Percentiles rank a stretch among this genome's conserved stretches.
These are phyloP conservation scores for Diadophis punctatus DNA, from an alignment of 2,113 vertebrate genomes.

Conservation along the genomic window DNA sequence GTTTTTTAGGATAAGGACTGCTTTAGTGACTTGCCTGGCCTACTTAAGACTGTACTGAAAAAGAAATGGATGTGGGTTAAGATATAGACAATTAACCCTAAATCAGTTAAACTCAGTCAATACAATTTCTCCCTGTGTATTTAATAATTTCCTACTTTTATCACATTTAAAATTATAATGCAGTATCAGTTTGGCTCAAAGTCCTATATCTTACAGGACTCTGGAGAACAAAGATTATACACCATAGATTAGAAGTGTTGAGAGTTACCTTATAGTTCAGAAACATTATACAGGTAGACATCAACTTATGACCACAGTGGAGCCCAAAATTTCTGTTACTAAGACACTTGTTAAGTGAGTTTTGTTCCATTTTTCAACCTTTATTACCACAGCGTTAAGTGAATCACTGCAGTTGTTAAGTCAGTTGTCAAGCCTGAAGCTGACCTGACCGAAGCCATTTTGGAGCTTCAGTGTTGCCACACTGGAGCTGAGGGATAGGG, in stretches of 20 bases:
- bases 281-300: neutral
- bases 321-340: neutral
- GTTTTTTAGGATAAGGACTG: neutral
- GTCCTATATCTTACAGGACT: neutral
- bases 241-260: neutral
- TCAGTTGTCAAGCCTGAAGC: neutral
- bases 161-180: neutral
- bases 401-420: neutral
- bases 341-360: neutral
- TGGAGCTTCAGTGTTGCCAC: too few species aligned
- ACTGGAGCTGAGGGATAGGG: too few species aligned
- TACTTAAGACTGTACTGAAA: neutral
- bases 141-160: neutral
- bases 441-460: too few species aligned
- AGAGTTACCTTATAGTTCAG: neutral
- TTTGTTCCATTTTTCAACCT: neutral
- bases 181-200: neutral
- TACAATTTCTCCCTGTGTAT: neutral
- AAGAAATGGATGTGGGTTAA: neutral
- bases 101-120: neutral
- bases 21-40: neutral
- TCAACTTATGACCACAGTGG: neutral
- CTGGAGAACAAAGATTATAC: neutral
- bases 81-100: neutral
- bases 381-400: neutral